Percentiles rank a stretch among this genome's conserved stretches.
Evolutionary conservation across 2,888 invertebrate genomes (phyloP).

Genomic region (Synergus laeviventris): DNA sequence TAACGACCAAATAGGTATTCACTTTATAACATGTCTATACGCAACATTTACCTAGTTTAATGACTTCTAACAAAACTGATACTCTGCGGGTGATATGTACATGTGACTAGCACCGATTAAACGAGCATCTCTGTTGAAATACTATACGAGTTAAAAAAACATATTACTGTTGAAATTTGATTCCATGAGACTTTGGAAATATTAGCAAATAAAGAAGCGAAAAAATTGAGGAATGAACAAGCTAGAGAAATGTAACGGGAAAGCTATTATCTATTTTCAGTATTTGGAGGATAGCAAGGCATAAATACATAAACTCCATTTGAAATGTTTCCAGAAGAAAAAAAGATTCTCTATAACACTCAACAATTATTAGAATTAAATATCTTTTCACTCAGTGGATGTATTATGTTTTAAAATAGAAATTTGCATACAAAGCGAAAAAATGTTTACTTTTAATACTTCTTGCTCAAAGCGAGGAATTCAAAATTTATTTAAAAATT

Average conservation of each 20-base stretch:
- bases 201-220: not conserved
- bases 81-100: constrained; percentile 13
- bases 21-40: constrained; percentile 48
- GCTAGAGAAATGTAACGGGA: not conserved
- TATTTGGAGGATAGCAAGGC: not conserved
- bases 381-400: too few species aligned
- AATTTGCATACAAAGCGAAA: too few species aligned
- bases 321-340: not conserved
- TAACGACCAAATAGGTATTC: constrained; percentile 40
- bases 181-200: not conserved
- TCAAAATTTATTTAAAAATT: too few species aligned
- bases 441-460: too few species aligned
- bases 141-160: not conserved
- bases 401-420: too few species aligned
- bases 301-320: not conserved
- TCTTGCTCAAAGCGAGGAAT: too few species aligned
- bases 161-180: not conserved
- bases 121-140: not conserved
- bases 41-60: constrained; percentile 43
- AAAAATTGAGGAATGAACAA: not conserved
- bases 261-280: not conserved
- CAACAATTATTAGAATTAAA: too few species aligned
- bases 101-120: not conserved
- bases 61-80: constrained; percentile 18
- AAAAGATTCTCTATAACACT: too few species aligned